Conservation (phyloP, 1,140 invertebrate genomes). For the Apis dorsata region DNA sequence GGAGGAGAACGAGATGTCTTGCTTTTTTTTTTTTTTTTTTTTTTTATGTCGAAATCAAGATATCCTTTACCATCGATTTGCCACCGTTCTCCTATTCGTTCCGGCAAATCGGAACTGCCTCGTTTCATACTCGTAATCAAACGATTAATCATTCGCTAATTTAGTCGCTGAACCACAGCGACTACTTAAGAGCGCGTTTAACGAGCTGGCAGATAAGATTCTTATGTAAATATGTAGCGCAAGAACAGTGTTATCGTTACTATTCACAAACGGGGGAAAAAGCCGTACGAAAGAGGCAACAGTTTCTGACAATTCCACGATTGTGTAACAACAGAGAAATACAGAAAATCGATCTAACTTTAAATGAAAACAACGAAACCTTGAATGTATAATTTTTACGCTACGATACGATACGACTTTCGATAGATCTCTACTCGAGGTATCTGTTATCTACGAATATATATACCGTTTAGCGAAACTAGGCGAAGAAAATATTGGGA, state of each 20-base stretch:
- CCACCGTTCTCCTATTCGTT: background rate
- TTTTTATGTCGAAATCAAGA: background rate
- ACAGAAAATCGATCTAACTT: slow-evolving; percentile 15
- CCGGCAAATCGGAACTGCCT: background rate
- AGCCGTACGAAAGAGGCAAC: slow-evolving; percentile 21
- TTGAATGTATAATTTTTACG: background rate
- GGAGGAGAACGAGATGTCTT: background rate
- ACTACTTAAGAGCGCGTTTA: slow-evolving; percentile 15
- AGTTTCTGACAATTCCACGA: slow-evolving; percentile 1
- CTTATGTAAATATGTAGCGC: slow-evolving; percentile 59
- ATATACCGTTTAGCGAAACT: background rate
- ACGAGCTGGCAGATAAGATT: slow-evolving; percentile 56
- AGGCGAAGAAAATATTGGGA: background rate
- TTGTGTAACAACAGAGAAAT: slow-evolving; percentile 40
- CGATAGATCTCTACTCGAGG: background rate
- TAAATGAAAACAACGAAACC: slow-evolving; percentile 21
- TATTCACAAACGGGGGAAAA: slow-evolving; percentile 14
- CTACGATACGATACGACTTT: background rate
- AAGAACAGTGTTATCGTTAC: slow-evolving; percentile 46
- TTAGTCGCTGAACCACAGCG: slow-evolving; percentile 40
- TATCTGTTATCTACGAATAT: background rate
- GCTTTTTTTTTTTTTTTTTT: background rate
- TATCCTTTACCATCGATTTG: background rate
- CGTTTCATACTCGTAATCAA: slow-evolving; percentile 15
- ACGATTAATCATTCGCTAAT: slow-evolving; percentile 58